Evolutionary conservation across 2,113 vertebrate genomes (phyloP).

Genomic region (Cryptotis parvus): DNA sequence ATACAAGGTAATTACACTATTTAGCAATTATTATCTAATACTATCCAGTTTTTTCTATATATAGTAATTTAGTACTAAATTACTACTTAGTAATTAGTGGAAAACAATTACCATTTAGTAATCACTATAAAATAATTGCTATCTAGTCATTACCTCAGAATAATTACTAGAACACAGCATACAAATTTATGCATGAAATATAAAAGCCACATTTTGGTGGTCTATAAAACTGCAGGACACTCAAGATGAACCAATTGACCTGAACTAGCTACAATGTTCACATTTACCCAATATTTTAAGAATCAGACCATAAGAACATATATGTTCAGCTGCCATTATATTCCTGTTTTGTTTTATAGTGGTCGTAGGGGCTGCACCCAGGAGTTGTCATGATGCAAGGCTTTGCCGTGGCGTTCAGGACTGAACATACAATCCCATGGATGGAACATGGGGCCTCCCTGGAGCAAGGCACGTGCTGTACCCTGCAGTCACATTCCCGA

Average conservation of each 20-base stretch:
- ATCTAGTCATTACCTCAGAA: slow-evolving; percentile 61
- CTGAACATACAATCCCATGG: too few relatives aligned
- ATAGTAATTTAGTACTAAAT: slow-evolving; percentile 71
- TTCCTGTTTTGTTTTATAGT: not conserved
- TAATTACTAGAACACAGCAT: slow-evolving; percentile 56
- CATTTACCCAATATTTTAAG: slow-evolving; percentile 31
- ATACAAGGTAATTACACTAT: not conserved
- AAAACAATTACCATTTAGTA: slow-evolving; percentile 71
- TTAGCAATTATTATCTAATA: slow-evolving; percentile 57
- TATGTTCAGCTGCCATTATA: not conserved
- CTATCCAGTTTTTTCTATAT: slow-evolving; percentile 47
- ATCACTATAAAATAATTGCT: slow-evolving; percentile 70
- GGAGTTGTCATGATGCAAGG: too few relatives aligned
- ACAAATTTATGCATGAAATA: slow-evolving; percentile 54
- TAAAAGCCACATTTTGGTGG: slow-evolving; percentile 12
- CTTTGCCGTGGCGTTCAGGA: too few relatives aligned
- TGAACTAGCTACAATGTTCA: slow-evolving; percentile 26
- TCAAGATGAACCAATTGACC: slow-evolving; percentile 11
- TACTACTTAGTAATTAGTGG: slow-evolving; percentile 69
- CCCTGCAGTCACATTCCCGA: too few relatives aligned
- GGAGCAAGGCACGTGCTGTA: too few relatives aligned
- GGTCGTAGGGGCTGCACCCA: too few relatives aligned
- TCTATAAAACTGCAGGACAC: slow-evolving; percentile 21
- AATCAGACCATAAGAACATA: not conserved
- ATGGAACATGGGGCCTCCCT: too few relatives aligned